Evolutionary conservation across 2,888 invertebrate genomes (phyloP).

Genomic region (Drosophila hawaiiensis): DNA sequence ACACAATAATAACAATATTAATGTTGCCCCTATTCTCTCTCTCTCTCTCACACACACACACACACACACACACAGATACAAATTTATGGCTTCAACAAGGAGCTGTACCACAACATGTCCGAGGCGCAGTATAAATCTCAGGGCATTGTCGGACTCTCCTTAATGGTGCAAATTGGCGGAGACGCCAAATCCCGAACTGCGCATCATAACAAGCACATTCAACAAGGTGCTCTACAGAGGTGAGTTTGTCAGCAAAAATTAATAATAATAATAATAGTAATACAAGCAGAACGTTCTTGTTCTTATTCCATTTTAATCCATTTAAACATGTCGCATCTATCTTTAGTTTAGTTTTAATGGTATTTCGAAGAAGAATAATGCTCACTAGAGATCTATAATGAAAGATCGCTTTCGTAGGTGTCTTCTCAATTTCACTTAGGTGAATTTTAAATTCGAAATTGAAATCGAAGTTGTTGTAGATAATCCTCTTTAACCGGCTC

Average conservation of each 20-base stretch:
- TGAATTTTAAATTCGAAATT: background rate
- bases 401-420: background rate
- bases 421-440: background rate
- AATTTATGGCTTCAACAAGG: conserved; percentile 98
- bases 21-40: conserved; percentile 3
- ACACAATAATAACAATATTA: conserved; percentile 21
- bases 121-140: conserved; percentile 98
- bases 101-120: conserved; percentile 98
- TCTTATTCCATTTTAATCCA: background rate
- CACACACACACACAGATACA: conserved; percentile 91
- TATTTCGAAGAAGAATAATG: background rate
- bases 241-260: conserved; percentile 85
- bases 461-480: background rate
- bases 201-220: conserved; percentile 94
- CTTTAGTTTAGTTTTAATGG: background rate
- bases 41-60: conserved; percentile 3
- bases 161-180: conserved; percentile 98
- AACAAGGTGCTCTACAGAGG: conserved; percentile 94
- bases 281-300: too few species aligned
- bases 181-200: conserved; percentile 93
- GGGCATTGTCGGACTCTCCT: conserved; percentile 96
- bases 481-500: background rate
- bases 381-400: background rate
- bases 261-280: background rate
- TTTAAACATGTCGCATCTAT: background rate